These are phyloP conservation scores for Phalacrocorax pelagicus DNA, from an alignment of 2,113 vertebrate genomes.

Conservation along the genomic window DNA sequence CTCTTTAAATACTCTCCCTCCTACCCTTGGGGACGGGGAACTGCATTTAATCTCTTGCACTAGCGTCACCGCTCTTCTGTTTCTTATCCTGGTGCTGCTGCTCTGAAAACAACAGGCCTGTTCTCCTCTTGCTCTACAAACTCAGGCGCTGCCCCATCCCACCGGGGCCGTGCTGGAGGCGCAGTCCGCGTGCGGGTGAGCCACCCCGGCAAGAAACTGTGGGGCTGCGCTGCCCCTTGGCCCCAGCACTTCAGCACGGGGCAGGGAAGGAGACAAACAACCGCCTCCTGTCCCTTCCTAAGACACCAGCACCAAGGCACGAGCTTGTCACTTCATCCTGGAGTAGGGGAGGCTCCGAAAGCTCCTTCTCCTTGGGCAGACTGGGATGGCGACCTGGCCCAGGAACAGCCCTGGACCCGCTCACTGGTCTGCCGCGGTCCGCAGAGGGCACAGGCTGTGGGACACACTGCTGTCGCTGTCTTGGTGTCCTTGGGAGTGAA, in stretches of 20 bases:
- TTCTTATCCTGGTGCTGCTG: background rate
- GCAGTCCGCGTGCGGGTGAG: rapidly evolving
- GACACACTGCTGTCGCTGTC: background rate
- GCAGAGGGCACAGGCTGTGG: background rate
- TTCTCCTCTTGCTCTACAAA: background rate
- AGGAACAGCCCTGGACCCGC: background rate
- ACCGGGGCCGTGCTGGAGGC: background rate
- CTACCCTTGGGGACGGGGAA: background rate
- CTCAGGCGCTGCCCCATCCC: background rate
- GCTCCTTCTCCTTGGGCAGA: background rate
- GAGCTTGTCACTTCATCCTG: rapidly evolving
- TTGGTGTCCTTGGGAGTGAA: rapidly evolving
- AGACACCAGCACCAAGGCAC: background rate
- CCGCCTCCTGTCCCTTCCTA: background rate
- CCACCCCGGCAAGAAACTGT: rapidly evolving
- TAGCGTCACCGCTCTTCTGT: rapidly evolving
- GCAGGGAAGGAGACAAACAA: background rate
- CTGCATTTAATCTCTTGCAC: rapidly evolving
- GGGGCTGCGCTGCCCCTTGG: rapidly evolving
- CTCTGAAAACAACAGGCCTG: background rate
- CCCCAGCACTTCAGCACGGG: background rate
- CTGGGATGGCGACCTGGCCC: rapidly evolving
- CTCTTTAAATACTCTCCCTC: background rate
- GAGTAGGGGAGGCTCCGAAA: background rate
- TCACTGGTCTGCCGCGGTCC: rapidly evolving